Base-by-base conservation (phyloP, 2,113 vertebrate genomes). In the Mohoua ochrocephala region DNA sequence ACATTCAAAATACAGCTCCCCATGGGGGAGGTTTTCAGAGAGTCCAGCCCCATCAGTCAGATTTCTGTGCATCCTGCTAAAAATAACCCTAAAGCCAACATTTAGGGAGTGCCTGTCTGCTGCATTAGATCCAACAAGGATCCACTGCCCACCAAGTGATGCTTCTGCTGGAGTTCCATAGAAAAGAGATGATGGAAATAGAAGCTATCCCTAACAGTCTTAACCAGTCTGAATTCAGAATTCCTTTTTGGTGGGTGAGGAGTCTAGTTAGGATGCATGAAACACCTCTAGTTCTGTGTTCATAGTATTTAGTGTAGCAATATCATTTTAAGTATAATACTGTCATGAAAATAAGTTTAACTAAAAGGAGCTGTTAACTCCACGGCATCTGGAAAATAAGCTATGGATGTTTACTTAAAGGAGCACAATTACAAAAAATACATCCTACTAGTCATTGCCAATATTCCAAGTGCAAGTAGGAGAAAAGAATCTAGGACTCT, bases 111-210 rank as follows among this genome's bases (percentile, higher is more conserved):
- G 2, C 16, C 26, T 9, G 2, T 15, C 37, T 74, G 79, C 31
- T 65, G 54, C 10, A 0, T 24, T 6, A 11, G 60, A 5, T 16
- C 44, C 41, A 6, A 1, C 0, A 11, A 30, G 82, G 75, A 27
- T 35, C 39, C 70, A 15, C 59, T 80, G 79, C 37, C n/a, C 52
- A 2, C 7, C 5, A 1, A 15, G 50, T 4, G 71, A 4, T 27
- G 35, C 2, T 60, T 37, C 2, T 88, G 44, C 45, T n/a, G 16
- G 63, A 41, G 30, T 7, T 23, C 22, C 37, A 1, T 0, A 2
- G 41, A 5, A 30, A 27, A n/a, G 44, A 69, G 59, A 1, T 41
- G n/a, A 11, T 50, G 31, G 80, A 35, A 54, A 8, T 4, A 13
- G 69, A 63, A 59, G 30, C 50, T 70, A 33, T 15, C 21, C 44